These are phyloP conservation scores for Orthonevra nobilis DNA, from an alignment of 2,888 invertebrate species.

Conservation along the genomic window DNA sequence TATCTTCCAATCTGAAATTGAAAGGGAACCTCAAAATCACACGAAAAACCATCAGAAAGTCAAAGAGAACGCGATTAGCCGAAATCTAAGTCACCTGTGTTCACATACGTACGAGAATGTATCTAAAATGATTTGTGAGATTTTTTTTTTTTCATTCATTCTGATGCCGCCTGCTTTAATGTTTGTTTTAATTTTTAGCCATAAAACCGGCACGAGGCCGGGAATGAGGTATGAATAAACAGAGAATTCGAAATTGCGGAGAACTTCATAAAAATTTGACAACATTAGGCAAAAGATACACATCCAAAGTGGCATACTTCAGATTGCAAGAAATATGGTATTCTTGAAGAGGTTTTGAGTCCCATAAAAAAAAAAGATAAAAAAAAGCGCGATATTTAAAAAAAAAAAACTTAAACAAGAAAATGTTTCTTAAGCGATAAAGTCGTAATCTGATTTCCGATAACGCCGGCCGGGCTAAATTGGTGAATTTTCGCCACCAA, in stretches of 20 bases:
- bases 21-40: neutral
- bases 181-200: constrained; percentile 22
- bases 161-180: neutral
- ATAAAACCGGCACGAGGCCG: neutral
- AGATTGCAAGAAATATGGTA: too few relatives aligned
- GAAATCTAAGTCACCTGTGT: constrained; percentile 12
- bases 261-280: too few relatives aligned
- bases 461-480: constrained; percentile 15
- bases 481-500: constrained; percentile 25
- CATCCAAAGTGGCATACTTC: too few relatives aligned
- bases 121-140: constrained; percentile 31
- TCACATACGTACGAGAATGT: too few relatives aligned
- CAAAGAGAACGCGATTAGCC: too few relatives aligned
- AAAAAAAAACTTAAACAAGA: neutral
- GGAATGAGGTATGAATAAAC: too few relatives aligned
- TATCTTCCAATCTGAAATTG: constrained; percentile 58
- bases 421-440: constrained; percentile 59
- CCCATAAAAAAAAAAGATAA: too few relatives aligned
- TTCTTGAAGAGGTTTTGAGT: too few relatives aligned
- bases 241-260: too few relatives aligned
- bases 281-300: too few relatives aligned
- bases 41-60: constrained; percentile 7
- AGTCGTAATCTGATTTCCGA: constrained; percentile 53
- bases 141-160: constrained; percentile 32
- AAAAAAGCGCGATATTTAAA: too few relatives aligned